These are phyloP conservation scores for Poecilus cupreus DNA, from an alignment of 2,888 invertebrate species.

Conservation along the genomic window DNA sequence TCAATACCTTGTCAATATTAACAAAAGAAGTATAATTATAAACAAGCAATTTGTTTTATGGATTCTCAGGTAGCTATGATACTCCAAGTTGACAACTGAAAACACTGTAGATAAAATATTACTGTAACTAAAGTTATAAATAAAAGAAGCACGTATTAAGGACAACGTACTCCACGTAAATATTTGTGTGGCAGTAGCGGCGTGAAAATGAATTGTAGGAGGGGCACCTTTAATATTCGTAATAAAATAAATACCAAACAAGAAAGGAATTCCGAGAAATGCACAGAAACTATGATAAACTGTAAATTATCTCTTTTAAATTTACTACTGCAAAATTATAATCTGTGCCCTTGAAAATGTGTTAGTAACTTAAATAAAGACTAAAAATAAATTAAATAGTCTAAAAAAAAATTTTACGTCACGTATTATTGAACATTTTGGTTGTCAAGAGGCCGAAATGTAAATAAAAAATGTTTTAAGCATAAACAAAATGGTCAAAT, in stretches of 20 bases:
- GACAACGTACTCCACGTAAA: not conserved
- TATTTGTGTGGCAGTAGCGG: not conserved
- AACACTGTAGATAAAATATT: not conserved
- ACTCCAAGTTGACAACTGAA: not conserved
- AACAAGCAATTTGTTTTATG: too few species aligned
- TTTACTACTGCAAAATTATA: not conserved
- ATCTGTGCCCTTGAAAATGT: not conserved
- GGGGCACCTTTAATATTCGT: too few species aligned
- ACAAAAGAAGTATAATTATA: too few species aligned
- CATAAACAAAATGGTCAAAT: not conserved
- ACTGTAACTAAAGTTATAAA: not conserved
- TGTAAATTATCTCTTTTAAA: too few species aligned
- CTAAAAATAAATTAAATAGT: not conserved
- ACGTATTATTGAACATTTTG: not conserved
- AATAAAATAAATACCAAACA: too few species aligned
- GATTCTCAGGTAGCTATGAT: too few species aligned
- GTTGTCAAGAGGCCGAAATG: not conserved
- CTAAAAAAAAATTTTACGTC: not conserved
- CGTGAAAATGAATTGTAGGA: not conserved
- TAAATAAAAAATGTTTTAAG: not conserved
- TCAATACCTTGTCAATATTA: too few species aligned
- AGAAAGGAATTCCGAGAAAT: not conserved
- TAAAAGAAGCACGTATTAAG: not conserved
- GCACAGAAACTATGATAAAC: not conserved
- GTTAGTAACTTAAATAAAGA: not conserved